Evolutionary conservation across 2,888 invertebrate genomes (phyloP).

Genomic region (Eupithecia pulchellata): DNA sequence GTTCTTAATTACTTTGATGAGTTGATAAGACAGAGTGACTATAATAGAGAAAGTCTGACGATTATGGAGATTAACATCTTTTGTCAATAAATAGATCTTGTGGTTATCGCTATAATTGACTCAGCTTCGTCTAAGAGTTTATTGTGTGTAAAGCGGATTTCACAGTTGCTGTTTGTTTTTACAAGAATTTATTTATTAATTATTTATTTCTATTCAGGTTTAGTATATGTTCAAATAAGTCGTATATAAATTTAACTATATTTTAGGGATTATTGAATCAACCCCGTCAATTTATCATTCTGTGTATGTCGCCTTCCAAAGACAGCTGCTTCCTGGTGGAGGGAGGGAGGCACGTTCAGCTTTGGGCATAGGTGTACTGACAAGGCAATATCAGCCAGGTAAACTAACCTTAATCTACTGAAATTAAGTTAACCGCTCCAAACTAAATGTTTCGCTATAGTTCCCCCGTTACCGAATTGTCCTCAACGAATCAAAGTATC

Average conservation of each 20-base stretch:
- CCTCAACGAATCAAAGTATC: slow-evolving; percentile 43
- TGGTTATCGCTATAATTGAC: slow-evolving; percentile 10
- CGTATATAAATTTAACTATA: too few species aligned
- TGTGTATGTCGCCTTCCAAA: neutral
- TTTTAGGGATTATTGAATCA: too few species aligned
- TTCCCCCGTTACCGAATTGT: slow-evolving; percentile 21
- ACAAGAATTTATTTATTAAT: neutral
- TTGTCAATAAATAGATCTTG: slow-evolving; percentile 10
- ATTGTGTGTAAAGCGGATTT: neutral
- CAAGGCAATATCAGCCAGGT: too few species aligned
- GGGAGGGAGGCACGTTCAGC: neutral
- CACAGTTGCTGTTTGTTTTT: neutral
- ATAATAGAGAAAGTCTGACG: slow-evolving; percentile 12
- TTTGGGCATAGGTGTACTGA: neutral
- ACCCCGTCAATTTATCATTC: neutral
- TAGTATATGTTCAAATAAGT: too few species aligned
- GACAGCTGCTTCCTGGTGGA: neutral
- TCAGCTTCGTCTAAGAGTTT: neutral
- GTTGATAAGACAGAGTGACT: slow-evolving; percentile 5
- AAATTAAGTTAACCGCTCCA: neutral
- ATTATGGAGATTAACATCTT: slow-evolving; percentile 9
- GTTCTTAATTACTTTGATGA: slow-evolving; percentile 10
- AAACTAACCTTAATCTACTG: neutral
- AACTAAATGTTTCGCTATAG: slow-evolving; percentile 10
- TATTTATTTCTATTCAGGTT: too few species aligned